Evolutionary conservation across 2,797 vertebrate genomes (phyloP).

Genomic region (Gymnothorax javanicus): DNA sequence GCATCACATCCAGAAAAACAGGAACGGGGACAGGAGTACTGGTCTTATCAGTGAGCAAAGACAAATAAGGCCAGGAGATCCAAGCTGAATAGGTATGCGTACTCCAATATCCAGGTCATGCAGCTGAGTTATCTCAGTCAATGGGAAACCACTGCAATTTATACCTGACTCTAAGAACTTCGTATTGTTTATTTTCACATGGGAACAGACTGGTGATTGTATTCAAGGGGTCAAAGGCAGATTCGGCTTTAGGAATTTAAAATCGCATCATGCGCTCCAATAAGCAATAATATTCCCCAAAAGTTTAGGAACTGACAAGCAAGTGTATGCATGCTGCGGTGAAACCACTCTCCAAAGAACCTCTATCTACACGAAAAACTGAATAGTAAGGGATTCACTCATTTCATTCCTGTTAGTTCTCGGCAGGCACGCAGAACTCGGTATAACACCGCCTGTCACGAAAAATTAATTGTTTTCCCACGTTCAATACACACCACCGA

Average conservation of each 20-base stretch:
- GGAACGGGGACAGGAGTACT: not conserved
- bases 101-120: not conserved
- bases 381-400: too few relatives aligned
- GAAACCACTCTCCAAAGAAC: not conserved
- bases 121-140: not conserved
- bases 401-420: not conserved
- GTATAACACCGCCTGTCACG: not conserved
- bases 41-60: not conserved
- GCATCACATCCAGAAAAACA: not conserved
- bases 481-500: not conserved
- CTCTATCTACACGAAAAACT: not conserved
- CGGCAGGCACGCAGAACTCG: too few relatives aligned
- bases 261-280: slow-evolving; percentile 59
- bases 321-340: not conserved
- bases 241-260: slow-evolving; percentile 36
- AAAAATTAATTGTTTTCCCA: not conserved
- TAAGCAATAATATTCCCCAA: slow-evolving; percentile 45
- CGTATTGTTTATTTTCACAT: not conserved
- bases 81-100: not conserved
- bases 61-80: not conserved
- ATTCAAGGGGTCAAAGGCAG: not conserved
- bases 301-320: not conserved
- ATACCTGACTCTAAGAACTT: not conserved
- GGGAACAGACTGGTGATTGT: not conserved
- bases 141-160: not conserved